Conservation (phyloP, 2,888 invertebrate genomes). For the Himalopsyche anomala region DNA sequence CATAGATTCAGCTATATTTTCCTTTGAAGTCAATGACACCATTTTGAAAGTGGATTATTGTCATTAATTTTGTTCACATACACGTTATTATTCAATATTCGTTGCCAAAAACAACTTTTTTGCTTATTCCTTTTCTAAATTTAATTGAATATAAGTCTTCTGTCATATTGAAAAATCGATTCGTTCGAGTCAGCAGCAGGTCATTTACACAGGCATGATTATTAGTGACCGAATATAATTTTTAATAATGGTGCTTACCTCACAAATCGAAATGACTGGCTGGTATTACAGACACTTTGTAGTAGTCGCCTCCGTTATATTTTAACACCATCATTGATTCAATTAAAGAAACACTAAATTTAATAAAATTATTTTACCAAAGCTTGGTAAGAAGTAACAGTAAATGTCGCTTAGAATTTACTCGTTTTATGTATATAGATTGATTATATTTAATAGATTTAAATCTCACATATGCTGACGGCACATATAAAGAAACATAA, state of each 20-base stretch:
- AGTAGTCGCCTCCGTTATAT: too few species aligned
- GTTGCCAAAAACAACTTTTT: slow-evolving; percentile 19
- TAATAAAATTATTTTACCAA: too few species aligned
- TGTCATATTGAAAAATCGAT: slow-evolving; percentile 31
- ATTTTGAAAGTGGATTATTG: not conserved
- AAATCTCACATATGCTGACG: too few species aligned
- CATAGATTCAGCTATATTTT: slow-evolving; percentile 24
- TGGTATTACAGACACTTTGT: too few species aligned
- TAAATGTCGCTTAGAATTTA: too few species aligned
- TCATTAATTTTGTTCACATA: slow-evolving; percentile 24
- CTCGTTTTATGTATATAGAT: too few species aligned
- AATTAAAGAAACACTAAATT: too few species aligned
- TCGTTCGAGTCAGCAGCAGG: not conserved
- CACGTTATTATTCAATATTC: not conserved
- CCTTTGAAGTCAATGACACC: not conserved
- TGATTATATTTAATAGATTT: too few species aligned
- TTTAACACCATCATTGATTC: too few species aligned
- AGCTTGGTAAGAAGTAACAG: too few species aligned
- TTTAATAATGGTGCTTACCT: not conserved
- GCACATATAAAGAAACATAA: too few species aligned
- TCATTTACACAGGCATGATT: not conserved
- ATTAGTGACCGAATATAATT: not conserved
- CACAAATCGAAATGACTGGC: too few species aligned
- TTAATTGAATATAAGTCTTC: slow-evolving; percentile 12
- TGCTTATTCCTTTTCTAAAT: not conserved